phyloP scores from a whole-genome alignment of 2,888 invertebrate genomes.

The Amphipoea lucens region DNA sequence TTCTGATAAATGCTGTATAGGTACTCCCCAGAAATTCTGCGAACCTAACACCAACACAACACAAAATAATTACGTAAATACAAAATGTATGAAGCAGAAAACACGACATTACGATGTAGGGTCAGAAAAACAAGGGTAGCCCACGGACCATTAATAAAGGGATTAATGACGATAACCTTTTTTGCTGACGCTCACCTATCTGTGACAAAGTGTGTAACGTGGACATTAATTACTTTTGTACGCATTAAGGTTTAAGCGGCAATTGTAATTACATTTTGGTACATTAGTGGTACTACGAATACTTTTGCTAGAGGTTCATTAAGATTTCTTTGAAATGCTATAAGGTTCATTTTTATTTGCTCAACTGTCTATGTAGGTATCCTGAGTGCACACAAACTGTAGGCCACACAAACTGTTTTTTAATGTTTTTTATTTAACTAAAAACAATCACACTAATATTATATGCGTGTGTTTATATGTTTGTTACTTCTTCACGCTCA shows the following conservation, averaged over 20 bases:
- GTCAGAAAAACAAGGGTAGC: slow-evolving; percentile 71
- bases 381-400: too few relatives aligned
- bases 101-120: slow-evolving; percentile 64
- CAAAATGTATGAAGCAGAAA: slow-evolving; percentile 45
- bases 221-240: slow-evolving; percentile 66
- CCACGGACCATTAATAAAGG: slow-evolving; percentile 73
- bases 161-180: slow-evolving; percentile 77
- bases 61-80: slow-evolving; percentile 28
- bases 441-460: too few relatives aligned
- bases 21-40: too few relatives aligned
- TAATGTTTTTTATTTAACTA: too few relatives aligned
- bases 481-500: too few relatives aligned
- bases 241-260: slow-evolving; percentile 52
- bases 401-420: too few relatives aligned
- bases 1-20: not conserved
- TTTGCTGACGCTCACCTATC: slow-evolving; percentile 72
- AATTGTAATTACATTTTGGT: slow-evolving; percentile 32
- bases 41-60: not conserved
- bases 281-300: not conserved
- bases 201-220: slow-evolving; percentile 67
- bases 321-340: not conserved
- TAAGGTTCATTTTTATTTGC: not conserved
- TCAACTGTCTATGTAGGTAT: too few relatives aligned
- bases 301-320: not conserved
- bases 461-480: too few relatives aligned